A percentile compares a stretch with the other conserved stretches of the same genome.
These are phyloP conservation scores for Apantesis nais DNA, from an alignment of 2,888 invertebrate genomes.

Conservation along the genomic window DNA sequence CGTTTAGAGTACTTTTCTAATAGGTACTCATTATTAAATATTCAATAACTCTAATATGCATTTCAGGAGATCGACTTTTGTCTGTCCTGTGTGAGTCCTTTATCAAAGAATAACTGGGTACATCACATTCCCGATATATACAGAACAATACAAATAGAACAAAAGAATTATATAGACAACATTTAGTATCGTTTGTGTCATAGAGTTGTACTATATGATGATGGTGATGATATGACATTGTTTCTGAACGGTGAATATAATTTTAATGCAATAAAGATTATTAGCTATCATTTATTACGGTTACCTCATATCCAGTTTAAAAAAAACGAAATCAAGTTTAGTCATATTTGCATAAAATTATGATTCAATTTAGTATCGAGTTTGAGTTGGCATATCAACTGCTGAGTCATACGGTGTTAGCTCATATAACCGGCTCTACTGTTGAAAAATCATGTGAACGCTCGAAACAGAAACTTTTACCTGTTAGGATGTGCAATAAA, in stretches of 20 bases:
- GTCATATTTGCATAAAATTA: not conserved
- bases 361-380: not conserved
- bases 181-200: no score
- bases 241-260: no score
- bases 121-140: not conserved
- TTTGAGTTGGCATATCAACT: not conserved
- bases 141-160: not conserved
- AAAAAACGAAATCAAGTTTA: not conserved
- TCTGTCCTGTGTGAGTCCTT: not conserved
- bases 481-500: constrained; percentile 40
- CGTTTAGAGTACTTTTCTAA: not conserved
- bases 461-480: constrained; percentile 39
- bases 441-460: not conserved
- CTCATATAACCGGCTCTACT: not conserved
- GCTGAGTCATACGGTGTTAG: not conserved
- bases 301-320: not conserved
- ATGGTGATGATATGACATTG: no score
- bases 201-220: no score
- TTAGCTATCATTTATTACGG: no score
- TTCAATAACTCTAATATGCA: not conserved
- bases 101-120: not conserved
- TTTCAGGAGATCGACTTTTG: not conserved
- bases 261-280: no score
- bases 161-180: no score
- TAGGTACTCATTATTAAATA: not conserved